Evolutionary conservation across 2,888 invertebrate genomes (phyloP).

Genomic region (Caenorhabditis angaria): DNA sequence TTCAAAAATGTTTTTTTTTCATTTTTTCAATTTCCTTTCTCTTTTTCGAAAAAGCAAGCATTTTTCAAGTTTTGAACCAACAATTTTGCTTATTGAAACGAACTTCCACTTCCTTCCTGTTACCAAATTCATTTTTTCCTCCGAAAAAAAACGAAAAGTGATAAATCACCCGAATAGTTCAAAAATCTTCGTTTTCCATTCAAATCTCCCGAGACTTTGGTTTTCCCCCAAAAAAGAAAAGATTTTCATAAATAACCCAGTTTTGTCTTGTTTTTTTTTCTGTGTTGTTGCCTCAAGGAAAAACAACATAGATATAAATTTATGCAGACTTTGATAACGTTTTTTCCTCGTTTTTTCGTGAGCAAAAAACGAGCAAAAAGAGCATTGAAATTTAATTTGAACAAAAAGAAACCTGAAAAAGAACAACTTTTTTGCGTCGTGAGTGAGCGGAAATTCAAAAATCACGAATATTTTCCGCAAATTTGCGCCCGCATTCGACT

Average conservation of each 20-base stretch:
- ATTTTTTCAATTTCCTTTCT: not conserved
- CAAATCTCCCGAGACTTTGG: not conserved
- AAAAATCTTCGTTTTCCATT: not conserved
- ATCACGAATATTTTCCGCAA: not conserved
- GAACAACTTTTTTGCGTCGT: not conserved
- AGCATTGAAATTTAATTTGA: not conserved
- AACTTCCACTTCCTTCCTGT: not conserved
- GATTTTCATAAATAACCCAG: not conserved
- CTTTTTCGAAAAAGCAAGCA: too few relatives aligned
- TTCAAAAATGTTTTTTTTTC: not conserved
- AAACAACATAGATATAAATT: not conserved
- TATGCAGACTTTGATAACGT: not conserved
- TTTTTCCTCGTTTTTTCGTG: not conserved
- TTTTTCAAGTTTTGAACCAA: too few relatives aligned
- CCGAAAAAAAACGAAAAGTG: too few relatives aligned
- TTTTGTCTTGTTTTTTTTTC: not conserved
- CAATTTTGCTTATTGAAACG: not conserved
- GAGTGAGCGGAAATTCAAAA: slow-evolving; percentile 1
- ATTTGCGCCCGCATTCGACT: not conserved
- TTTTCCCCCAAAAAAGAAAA: not conserved
- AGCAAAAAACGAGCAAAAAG: not conserved
- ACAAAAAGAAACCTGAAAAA: not conserved
- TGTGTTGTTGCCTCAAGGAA: not conserved
- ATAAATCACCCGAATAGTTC: not conserved
- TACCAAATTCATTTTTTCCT: not conserved